Conservation (phyloP, 2,797 vertebrate genomes). For the Dicrostonyx torquatus region DNA sequence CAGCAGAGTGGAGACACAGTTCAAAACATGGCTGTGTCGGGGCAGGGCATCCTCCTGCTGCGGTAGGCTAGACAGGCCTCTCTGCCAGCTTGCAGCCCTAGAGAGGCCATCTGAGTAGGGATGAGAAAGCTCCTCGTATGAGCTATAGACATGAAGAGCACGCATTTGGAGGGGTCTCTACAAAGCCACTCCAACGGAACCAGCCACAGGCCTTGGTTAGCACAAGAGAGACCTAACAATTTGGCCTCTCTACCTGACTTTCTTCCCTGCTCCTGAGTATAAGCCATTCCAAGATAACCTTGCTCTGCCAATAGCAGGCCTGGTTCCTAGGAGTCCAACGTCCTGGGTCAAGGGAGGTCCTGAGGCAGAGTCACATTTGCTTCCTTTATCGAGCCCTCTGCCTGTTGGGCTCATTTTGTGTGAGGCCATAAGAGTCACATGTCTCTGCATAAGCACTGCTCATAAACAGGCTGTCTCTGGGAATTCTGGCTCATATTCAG, state of each 20-base stretch:
- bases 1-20: fast-evolving
- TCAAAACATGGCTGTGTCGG: fast-evolving
- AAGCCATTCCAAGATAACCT: conserved; percentile 25
- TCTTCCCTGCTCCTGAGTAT: not conserved
- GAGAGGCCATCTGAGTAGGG: not conserved
- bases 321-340: conserved; percentile 71
- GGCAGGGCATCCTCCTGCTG: fast-evolving
- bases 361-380: conserved; percentile 57
- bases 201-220: not conserved
- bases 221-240: fast-evolving
- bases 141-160: not conserved
- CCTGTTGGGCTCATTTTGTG: conserved; percentile 73
- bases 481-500: conserved; percentile 78
- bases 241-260: not conserved
- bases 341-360: not conserved
- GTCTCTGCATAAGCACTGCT: conserved; percentile 72
- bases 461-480: conserved; percentile 68
- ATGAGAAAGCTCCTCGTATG: fast-evolving
- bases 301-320: conserved; percentile 37
- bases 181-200: fast-evolving
- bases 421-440: conserved; percentile 73
- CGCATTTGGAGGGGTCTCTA: not conserved
- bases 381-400: conserved; percentile 74
- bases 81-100: not conserved
- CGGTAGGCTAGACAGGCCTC: not conserved